Evolutionary conservation across 2,113 vertebrate species (phyloP), one percentile per base, ranked within the genome.

Genomic region (Meriones unguiculatus): DNA sequence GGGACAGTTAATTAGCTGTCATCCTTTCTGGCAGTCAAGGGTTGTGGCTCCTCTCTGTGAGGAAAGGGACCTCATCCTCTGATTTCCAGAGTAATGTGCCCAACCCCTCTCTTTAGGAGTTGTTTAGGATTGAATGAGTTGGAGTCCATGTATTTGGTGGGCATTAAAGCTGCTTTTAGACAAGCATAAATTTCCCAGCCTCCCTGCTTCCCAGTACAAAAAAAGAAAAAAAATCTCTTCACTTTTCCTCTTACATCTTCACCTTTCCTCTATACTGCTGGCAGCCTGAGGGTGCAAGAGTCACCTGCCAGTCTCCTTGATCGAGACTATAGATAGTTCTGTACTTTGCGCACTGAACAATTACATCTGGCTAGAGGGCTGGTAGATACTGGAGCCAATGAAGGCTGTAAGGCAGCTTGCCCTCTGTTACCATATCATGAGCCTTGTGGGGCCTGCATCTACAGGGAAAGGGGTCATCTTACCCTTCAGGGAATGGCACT

Each of bases 61-160:
- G 32, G 22, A 93, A 54, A 94, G 30, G 76, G 77, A 64, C 18
- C 12, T 50, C 54, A 57, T 30, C 15, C 85, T 22, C 1, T 32
- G 7, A 57, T 73, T 84, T 41, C 20, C 28, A n/a, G 25, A 62
- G 52, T 81, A 92, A 87, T 8, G 41, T 54, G 3, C 7, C 22
- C 7, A 64, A 76, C 22, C 11, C 5, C 14, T 87, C 11, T 52
- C 54, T 73, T 84, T 22, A 30, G 32, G 59, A 88, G 41, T 67
- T 84, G 50, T 90, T 97, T 59, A 84, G 17, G 50, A 38, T 35
- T 89, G 59, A 85, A 91, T 91, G 38, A 91, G 18, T 76, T 85
- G 85, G 24, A 91, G 32, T 62, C 59, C 24, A 75, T 78, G 57
- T 73, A 69, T 89, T 75, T 76, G 82, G 70, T 93, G n/a, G 65